Conservation (phyloP, 2,888 invertebrate species). For the Hyles lineata region DNA sequence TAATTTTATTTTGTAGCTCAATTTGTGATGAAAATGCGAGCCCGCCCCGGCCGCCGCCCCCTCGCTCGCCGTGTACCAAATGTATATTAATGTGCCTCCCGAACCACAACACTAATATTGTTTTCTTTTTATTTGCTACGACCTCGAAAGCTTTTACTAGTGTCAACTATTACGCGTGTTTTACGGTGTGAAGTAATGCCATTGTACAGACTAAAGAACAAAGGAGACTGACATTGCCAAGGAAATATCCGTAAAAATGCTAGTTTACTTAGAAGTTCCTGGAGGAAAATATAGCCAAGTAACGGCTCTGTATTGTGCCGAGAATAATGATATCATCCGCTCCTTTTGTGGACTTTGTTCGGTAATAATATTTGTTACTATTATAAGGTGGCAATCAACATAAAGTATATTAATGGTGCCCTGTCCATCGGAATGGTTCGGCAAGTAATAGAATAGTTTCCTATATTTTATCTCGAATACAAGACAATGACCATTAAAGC, state of each 20-base stretch:
- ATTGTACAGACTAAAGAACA: conserved; percentile 57
- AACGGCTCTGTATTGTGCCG: conserved; percentile 50
- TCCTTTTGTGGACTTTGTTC: conserved; percentile 19
- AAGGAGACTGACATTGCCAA: conserved; percentile 45
- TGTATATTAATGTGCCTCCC: conserved; percentile 80
- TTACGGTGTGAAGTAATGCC: conserved; percentile 70
- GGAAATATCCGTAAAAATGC: conserved; percentile 50
- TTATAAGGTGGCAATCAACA: conserved; percentile 17
- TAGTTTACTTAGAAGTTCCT: conserved; percentile 46
- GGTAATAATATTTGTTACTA: conserved; percentile 16
- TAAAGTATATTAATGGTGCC: conserved; percentile 11
- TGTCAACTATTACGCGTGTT: conserved; percentile 74
- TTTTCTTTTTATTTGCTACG: conserved; percentile 75
- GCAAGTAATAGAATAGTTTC: neutral
- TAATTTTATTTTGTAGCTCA: conserved; percentile 75
- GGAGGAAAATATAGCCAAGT: conserved; percentile 46
- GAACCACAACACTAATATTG: conserved; percentile 75
- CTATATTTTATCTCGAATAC: too few relatives aligned
- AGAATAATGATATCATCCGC: conserved; percentile 40
- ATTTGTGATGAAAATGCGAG: conserved; percentile 72
- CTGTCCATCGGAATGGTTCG: neutral
- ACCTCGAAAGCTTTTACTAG: conserved; percentile 75
- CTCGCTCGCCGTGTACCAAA: conserved; percentile 59
- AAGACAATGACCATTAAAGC: too few relatives aligned
- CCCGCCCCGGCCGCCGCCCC: conserved; percentile 42